These are phyloP conservation scores for Ahaetulla prasina DNA, from an alignment of 2,113 vertebrate species.

Conservation along the genomic window DNA sequence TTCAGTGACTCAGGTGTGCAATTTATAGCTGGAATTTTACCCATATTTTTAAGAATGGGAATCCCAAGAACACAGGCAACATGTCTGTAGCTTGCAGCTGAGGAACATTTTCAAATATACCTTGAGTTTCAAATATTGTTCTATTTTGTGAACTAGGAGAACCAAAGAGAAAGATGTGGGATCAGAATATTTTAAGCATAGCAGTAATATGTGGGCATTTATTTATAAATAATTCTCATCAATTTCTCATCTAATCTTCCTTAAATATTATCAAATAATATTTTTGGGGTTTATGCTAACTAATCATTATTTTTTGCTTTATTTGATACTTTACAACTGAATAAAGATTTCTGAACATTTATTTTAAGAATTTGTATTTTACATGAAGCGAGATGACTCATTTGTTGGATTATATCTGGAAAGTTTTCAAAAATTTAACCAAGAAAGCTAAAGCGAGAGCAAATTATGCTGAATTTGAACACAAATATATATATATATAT, in stretches of 20 bases:
- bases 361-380: background rate
- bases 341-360: constrained; percentile 8
- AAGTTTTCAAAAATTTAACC: background rate
- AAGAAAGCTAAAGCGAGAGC: background rate
- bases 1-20: constrained; percentile 48
- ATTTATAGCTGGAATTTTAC: constrained; percentile 41
- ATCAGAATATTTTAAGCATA: constrained; percentile 16
- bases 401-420: background rate
- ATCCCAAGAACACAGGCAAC: constrained; percentile 37
- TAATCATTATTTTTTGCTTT: background rate
- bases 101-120: constrained; percentile 26
- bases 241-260: background rate
- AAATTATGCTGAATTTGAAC: background rate
- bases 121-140: constrained; percentile 30
- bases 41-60: background rate
- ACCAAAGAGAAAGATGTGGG: background rate
- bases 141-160: background rate
- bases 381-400: constrained; percentile 2
- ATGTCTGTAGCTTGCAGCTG: background rate
- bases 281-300: background rate
- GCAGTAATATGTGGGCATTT: constrained; percentile 14
- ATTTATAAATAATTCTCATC: background rate
- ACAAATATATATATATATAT: background rate
- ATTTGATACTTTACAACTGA: background rate
- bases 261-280: background rate